A percentile compares a stretch with the other conserved stretches of the same genome.
Evolutionary conservation across 1,140 invertebrate genomes (phyloP).

Genomic region (Bombus terrestris): DNA sequence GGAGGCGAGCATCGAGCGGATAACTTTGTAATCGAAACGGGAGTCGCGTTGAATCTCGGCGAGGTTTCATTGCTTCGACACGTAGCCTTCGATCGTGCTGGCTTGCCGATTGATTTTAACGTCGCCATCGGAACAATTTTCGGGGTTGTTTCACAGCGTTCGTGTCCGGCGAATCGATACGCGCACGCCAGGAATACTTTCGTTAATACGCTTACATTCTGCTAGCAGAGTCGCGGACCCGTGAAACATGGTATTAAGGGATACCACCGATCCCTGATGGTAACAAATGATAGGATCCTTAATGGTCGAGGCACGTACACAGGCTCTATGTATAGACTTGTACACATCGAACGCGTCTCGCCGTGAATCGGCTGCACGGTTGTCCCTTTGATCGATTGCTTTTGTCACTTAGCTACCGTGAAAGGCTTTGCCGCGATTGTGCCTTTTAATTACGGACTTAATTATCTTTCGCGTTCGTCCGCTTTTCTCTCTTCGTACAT

Average conservation of each 20-base stretch:
- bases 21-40: constrained; percentile 54
- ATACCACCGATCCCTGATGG: constrained; percentile 72
- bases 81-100: background rate
- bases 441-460: constrained; percentile 75
- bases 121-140: background rate
- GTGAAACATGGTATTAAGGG: constrained; percentile 77
- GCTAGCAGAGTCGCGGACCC: constrained; percentile 69
- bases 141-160: constrained; percentile 28
- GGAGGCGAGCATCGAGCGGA: background rate
- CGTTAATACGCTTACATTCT: constrained; percentile 75
- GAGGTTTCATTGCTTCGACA: background rate
- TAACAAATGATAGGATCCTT: constrained; percentile 78
- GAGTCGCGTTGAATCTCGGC: background rate
- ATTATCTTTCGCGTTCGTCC: constrained; percentile 68
- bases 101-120: constrained; percentile 32
- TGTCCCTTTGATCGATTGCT: constrained; percentile 77
- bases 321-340: constrained; percentile 20
- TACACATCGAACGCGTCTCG: constrained; percentile 45
- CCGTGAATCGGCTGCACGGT: constrained; percentile 62
- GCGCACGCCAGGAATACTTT: constrained; percentile 64
- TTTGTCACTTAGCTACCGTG: constrained; percentile 75
- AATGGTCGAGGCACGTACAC: constrained; percentile 72
- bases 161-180: constrained; percentile 53
- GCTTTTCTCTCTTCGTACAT: background rate
- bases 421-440: constrained; percentile 65